Percentiles rank a stretch among this genome's conserved stretches.
phyloP scores from a whole-genome alignment of 1,140 invertebrate species.

The Nebria ingens region DNA sequence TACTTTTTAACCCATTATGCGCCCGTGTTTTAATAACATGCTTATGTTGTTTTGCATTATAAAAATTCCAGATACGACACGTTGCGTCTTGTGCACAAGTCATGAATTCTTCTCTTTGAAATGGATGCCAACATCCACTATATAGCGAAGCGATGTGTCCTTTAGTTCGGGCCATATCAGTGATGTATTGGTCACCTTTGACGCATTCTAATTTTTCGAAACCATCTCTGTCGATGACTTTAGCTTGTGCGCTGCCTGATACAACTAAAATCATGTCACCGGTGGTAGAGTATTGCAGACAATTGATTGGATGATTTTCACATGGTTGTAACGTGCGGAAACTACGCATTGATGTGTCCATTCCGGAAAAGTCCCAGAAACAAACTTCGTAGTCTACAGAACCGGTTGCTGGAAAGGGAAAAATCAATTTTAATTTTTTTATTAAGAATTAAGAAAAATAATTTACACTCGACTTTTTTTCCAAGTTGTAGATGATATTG shows the following conservation, averaged over 20 bases:
- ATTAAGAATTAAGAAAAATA: neutral
- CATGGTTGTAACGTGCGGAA: constrained; percentile 89
- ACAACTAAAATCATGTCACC: constrained; percentile 92
- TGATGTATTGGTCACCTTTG: constrained; percentile 94
- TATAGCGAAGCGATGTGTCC: constrained; percentile 91
- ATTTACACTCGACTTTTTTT: too few species aligned
- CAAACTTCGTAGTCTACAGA: constrained; percentile 91
- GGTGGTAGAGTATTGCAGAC: constrained; percentile 83
- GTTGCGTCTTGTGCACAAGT: constrained; percentile 91
- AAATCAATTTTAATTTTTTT: neutral
- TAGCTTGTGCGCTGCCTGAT: constrained; percentile 85
- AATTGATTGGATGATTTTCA: constrained; percentile 89
- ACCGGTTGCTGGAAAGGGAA: constrained; percentile 43
- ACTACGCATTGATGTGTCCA: constrained; percentile 83
- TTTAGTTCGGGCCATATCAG: constrained; percentile 89
- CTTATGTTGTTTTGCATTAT: constrained; percentile 64
- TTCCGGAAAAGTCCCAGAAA: constrained; percentile 97
- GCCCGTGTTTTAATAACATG: constrained; percentile 83
- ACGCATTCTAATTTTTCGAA: constrained; percentile 92
- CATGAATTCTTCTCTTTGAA: constrained; percentile 83
- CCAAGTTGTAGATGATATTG: neutral
- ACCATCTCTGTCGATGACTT: constrained; percentile 87
- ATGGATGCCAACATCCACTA: constrained; percentile 89
- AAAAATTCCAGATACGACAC: constrained; percentile 80
- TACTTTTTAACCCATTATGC: constrained; percentile 77